Evolutionary conservation across 2,888 invertebrate species (phyloP), one percentile per base, ranked within the genome.

Genomic region (Diaprepes abbreviatus): DNA sequence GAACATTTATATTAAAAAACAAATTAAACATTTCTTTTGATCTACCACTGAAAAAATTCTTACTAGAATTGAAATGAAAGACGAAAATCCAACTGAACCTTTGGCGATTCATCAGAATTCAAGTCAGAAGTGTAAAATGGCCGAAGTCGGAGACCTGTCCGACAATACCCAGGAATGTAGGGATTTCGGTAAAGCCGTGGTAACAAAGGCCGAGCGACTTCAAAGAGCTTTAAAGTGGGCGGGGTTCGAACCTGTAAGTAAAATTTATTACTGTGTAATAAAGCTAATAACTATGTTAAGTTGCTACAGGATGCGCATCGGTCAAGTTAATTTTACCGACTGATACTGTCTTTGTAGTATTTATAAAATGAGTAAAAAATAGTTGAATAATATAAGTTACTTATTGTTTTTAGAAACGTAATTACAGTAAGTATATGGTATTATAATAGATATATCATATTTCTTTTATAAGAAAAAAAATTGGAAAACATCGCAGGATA

Each of bases 211-310:
- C 43, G 87, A 87, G 45, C 82, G 83, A 65, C 81, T 89, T 77
- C 86, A 87, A 80, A 84, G 89, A 74, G 85, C 87, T n/a, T 81
- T 89, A 45, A 85, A 86, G 74, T 87, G 87, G 79, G 87, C 86
- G 38, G 88, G 88, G 74, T 86, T 86, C 75, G 88, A 88, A 86
- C 86, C 87, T 86, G 89, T 89, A 80, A 79, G 85, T 71, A 62
- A 62, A 66, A 70, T 66, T 70, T 70, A 70, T 70, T 40, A 48
- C 62, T 33, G 6, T 35, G 45, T 66, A 66, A 66, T 70, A 78
- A 64, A 67, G 66, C 70, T 62, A 62, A 62, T 66, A 59, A 59
- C 28, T 52, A 33, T 50, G 52, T 63, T 52, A 10, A 40, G 28
- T 45, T 31, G 9, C 9, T 50, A 50, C 28, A 50, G 48, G 16